Conservation (phyloP, 2,113 vertebrate species). For the Motacilla alba region DNA sequence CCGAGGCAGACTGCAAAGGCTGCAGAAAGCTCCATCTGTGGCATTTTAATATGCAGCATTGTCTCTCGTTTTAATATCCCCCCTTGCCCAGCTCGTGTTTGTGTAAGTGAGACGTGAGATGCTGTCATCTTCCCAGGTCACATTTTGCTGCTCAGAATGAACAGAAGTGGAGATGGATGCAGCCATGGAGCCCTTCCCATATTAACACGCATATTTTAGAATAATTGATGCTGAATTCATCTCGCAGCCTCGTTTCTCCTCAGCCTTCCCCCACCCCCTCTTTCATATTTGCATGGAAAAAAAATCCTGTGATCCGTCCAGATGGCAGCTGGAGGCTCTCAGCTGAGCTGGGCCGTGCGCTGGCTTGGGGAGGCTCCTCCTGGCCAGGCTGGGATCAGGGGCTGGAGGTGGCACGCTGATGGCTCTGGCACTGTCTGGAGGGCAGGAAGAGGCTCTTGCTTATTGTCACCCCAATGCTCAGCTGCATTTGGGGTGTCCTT, state of each 20-base stretch:
- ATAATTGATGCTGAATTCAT: slow-evolving; percentile 64
- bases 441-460: not conserved
- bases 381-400: not conserved
- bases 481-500: not conserved
- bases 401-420: not conserved
- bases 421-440: not conserved
- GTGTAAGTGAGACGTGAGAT: slow-evolving; percentile 7
- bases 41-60: slow-evolving; percentile 63
- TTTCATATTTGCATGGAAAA: not conserved
- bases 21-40: slow-evolving; percentile 47
- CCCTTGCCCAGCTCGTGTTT: slow-evolving; percentile 7
- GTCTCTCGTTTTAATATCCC: slow-evolving; percentile 34
- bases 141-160: slow-evolving; percentile 28
- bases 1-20: slow-evolving; percentile 13
- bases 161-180: slow-evolving; percentile 40
- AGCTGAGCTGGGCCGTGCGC: not conserved
- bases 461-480: fast-evolving
- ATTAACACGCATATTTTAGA: slow-evolving; percentile 63
- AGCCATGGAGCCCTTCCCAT: slow-evolving; percentile 16
- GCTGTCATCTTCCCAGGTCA: slow-evolving; percentile 53
- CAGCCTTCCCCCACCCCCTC: slow-evolving; percentile 30
- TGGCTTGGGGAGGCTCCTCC: not conserved
- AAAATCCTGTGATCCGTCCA: slow-evolving; percentile 28
- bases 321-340: slow-evolving; percentile 53
- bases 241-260: slow-evolving; percentile 34